Percentiles rank a stretch among this genome's conserved stretches.
phyloP scores from a whole-genome alignment of 2,888 invertebrate species.

The Sialis fuliginosa region DNA sequence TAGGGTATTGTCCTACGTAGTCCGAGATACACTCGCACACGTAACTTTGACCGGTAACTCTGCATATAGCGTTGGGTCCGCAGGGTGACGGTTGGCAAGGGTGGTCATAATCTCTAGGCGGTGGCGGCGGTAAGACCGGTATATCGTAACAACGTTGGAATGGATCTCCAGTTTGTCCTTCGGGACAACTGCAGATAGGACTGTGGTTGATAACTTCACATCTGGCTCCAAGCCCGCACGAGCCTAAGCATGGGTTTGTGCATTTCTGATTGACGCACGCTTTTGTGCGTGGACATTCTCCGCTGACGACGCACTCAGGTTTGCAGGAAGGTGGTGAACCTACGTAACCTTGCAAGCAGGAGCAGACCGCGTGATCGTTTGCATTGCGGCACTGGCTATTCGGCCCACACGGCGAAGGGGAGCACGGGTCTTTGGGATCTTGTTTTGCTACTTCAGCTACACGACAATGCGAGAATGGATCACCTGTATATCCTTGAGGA shows the following conservation, averaged over 20 bases:
- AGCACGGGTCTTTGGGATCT: conserved; percentile 23
- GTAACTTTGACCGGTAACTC: conserved; percentile 42
- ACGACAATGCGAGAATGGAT: conserved; percentile 34
- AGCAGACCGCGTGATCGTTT: conserved; percentile 30
- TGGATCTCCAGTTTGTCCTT: conserved; percentile 55
- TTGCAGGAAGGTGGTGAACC: conserved; percentile 36
- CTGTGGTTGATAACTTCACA: conserved; percentile 35
- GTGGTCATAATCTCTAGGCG: conserved; percentile 24
- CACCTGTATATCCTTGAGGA: conserved; percentile 47
- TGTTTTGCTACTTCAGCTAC: conserved; percentile 15
- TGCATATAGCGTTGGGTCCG: conserved; percentile 63
- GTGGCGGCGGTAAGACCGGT: conserved; percentile 22
- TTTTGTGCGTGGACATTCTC: conserved; percentile 30
- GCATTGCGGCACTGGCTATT: conserved; percentile 33
- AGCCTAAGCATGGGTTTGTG: conserved; percentile 34
- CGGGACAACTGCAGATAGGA: conserved; percentile 33
- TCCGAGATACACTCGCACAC: conserved; percentile 60
- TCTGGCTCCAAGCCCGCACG: conserved; percentile 32
- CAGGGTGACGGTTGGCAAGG: conserved; percentile 67
- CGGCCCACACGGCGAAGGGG: conserved; percentile 32
- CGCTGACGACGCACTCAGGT: conserved; percentile 32
- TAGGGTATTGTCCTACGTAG: conserved; percentile 63
- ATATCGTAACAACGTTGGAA: conserved; percentile 54
- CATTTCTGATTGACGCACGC: conserved; percentile 36
- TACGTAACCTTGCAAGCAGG: conserved; percentile 30